Evolutionary conservation across 2,888 invertebrate genomes (phyloP), one percentile per base, ranked within the genome.

Genomic region (Sclerodermus sp.): DNA sequence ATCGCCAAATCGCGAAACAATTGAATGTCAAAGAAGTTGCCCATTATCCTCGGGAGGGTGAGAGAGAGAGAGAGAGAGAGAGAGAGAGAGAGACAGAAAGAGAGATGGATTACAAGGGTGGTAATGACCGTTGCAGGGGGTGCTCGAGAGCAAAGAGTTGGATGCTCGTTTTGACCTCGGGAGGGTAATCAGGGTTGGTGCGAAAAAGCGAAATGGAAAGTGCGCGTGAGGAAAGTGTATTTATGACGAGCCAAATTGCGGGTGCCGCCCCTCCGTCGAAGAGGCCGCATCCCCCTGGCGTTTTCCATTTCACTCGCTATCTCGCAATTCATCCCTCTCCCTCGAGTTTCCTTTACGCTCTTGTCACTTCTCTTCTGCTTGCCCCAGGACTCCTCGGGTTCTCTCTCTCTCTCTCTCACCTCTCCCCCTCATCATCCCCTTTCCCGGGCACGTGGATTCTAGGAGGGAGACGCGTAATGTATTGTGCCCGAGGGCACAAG

Each of bases 191-290:
- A 63, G 53, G 52, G 44, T 45, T 52, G 23, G 23, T 23, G 51
- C 43, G 49, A 57, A 52, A 50, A 45, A 53, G 55, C 52, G 57
- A 63, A 62, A 62, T 54, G 58, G 63, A 63, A 63, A 62, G 58
- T 62, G 60, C 52, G 44, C 43, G 40, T 30, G 29, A 37, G 36
- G 17, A 49, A 50, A 54, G 49, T 59, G 56, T 56, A 55, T 57
- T 60, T 48, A 53, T 42, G 52, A 58, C 47, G 53, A 42, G 53
- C 51, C 40, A 53, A 58, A 60, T 63, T 57, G 47, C 53, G 42
- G 38, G 15, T 34, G 31, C 38, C 45, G 14, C 23, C 23, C 23
- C 23, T 23, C 8, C 23, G 23, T 23, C 23, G 23, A 23, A 23
- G 3, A 23, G n/a, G 23, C 23, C 3, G 23, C 23, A 23, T 23